These are phyloP conservation scores for Adelosebastes latens DNA, from an alignment of 2,797 vertebrate genomes.

Conservation along the genomic window DNA sequence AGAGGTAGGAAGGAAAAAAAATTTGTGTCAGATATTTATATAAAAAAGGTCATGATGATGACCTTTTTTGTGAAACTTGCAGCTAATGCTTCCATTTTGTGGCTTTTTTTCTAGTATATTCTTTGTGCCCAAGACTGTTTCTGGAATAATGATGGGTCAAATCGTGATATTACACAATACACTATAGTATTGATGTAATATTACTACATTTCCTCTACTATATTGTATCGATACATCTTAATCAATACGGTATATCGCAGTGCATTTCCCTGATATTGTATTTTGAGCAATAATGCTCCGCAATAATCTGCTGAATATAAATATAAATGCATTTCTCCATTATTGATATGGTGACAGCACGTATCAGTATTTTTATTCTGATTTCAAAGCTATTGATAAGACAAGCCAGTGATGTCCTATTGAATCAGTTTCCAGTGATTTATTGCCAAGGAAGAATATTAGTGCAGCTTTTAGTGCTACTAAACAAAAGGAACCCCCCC, in stretches of 20 bases:
- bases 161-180: slow-evolving; percentile 22
- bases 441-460: slow-evolving; percentile 7
- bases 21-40: slow-evolving; percentile 42
- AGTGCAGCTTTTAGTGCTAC: slow-evolving; percentile 1
- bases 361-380: slow-evolving; percentile 34
- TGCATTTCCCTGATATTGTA: slow-evolving; percentile 56
- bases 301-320: slow-evolving; percentile 57
- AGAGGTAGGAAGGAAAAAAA: slow-evolving; percentile 30
- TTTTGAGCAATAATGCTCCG: slow-evolving; percentile 70
- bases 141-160: slow-evolving; percentile 40
- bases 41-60: neutral
- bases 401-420: neutral
- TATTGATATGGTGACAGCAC: neutral
- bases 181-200: slow-evolving; percentile 20
- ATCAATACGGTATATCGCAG: slow-evolving; percentile 20
- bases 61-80: slow-evolving; percentile 52
- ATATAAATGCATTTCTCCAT: slow-evolving; percentile 16
- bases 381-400: slow-evolving; percentile 11
- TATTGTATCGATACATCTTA: slow-evolving; percentile 17
- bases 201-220: slow-evolving; percentile 34
- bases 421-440: slow-evolving; percentile 20
- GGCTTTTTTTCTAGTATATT: slow-evolving; percentile 38
- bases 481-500: neutral
- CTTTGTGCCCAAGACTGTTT: slow-evolving; percentile 59
- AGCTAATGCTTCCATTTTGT: slow-evolving; percentile 68